phyloP scores from a whole-genome alignment of 2,113 vertebrate genomes.

The Vidua macroura region DNA sequence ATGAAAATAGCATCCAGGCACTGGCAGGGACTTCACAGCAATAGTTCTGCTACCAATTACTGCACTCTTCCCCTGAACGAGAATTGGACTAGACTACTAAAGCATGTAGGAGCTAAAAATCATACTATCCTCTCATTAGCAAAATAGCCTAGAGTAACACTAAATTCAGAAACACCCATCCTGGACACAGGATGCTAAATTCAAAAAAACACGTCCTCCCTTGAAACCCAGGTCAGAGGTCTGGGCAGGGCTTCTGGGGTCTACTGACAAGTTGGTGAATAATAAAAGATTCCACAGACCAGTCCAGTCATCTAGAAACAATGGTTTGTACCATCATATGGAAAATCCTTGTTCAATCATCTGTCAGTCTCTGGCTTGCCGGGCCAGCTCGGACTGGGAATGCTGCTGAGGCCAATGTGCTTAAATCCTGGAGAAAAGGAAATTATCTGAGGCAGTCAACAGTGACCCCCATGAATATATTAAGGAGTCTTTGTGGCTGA shows the following conservation, averaged over 20 bases:
- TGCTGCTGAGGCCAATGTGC: not conserved
- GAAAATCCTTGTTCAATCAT: slow-evolving; percentile 5
- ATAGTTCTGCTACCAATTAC: slow-evolving; percentile 21
- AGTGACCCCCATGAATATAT: not conserved
- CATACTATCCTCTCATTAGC: not conserved
- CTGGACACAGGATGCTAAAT: not conserved
- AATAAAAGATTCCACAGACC: not conserved
- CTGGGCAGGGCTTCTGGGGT: not conserved
- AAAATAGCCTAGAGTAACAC: not conserved
- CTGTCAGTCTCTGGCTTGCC: not conserved
- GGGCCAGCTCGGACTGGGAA: not conserved
- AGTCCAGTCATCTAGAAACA: not conserved
- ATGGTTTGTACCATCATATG: not conserved
- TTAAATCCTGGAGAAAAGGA: slow-evolving; percentile 1
- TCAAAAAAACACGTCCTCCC: not conserved
- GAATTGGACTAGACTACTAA: not conserved
- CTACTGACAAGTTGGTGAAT: not conserved
- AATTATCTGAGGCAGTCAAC: not conserved
- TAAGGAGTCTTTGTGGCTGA: not conserved
- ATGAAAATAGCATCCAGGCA: slow-evolving; percentile 18
- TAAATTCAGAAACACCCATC: not conserved
- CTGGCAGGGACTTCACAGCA: not conserved
- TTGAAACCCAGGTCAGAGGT: not conserved
- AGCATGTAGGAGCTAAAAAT: not conserved
- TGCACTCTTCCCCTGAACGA: not conserved